Conservation (phyloP, 2,888 invertebrate species). For the Tribolium freemani region DNA sequence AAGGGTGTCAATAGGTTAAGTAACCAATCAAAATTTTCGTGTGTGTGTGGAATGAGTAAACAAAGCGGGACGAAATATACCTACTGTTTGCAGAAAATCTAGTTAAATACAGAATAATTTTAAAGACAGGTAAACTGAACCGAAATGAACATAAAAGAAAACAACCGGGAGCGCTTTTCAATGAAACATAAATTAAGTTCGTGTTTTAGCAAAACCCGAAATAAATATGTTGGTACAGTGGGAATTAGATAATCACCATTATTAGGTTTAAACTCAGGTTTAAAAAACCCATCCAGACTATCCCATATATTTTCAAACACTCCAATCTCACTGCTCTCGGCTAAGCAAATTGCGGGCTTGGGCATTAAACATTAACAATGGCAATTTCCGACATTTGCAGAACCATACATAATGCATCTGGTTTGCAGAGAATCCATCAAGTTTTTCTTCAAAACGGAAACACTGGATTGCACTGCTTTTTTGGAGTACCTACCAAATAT, state of each 20-base stretch:
- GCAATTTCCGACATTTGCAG: slow-evolving; percentile 37
- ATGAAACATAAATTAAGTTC: neutral
- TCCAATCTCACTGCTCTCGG: slow-evolving; percentile 12
- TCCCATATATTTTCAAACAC: slow-evolving; percentile 10
- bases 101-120: neutral
- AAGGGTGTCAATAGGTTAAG: no score
- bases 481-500: neutral
- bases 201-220: neutral
- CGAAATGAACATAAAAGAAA: neutral
- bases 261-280: neutral
- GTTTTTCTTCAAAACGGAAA: slow-evolving; percentile 22
- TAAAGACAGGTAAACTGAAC: neutral
- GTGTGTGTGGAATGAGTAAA: neutral
- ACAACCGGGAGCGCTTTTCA: neutral
- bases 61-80: neutral
- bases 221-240: neutral
- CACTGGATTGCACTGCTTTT: neutral
- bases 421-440: slow-evolving; percentile 27
- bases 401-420: slow-evolving; percentile 25
- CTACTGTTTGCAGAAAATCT: neutral
- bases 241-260: neutral
- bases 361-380: slow-evolving; percentile 30
- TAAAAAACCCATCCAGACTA: neutral
- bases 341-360: slow-evolving; percentile 30
- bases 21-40: no score